Evolutionary conservation across 2,797 vertebrate species (phyloP).

Genomic region (Danio kyathit): DNA sequence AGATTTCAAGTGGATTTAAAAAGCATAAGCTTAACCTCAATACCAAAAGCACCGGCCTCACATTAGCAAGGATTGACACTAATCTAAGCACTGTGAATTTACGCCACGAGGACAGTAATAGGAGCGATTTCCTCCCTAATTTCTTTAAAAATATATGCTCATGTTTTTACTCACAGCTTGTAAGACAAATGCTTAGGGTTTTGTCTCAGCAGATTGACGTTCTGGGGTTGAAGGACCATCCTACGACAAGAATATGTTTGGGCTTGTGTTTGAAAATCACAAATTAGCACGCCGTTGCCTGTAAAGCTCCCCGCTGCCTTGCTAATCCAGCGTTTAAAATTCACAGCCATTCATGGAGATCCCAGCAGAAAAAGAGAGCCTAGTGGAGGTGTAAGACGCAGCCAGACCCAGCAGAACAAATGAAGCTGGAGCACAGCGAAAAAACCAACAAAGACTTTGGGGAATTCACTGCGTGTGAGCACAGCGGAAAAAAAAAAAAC

Average conservation of each 20-base stretch:
- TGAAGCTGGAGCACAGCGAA: conserved; percentile 39
- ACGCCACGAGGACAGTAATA: neutral
- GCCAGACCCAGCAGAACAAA: conserved; percentile 40
- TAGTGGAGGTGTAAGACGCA: conserved; percentile 22
- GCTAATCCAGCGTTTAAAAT: conserved; percentile 42
- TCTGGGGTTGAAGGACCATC: conserved; percentile 9
- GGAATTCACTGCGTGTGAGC: conserved; percentile 39
- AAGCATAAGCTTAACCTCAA: conserved; percentile 29
- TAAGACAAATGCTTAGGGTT: neutral
- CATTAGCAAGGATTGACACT: conserved; percentile 1
- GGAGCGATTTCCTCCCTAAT: neutral
- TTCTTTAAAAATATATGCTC: neutral
- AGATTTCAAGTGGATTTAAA: conserved; percentile 19
- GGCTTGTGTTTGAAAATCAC: conserved; percentile 22
- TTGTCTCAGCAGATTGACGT: neutral
- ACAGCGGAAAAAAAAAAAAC: neutral
- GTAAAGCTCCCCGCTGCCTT: conserved; percentile 24
- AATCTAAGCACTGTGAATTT: conserved; percentile 22
- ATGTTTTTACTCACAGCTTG: neutral
- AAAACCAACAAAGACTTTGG: conserved; percentile 39
- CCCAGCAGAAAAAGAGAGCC: conserved; percentile 40
- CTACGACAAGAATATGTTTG: conserved; percentile 3
- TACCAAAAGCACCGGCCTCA: neutral
- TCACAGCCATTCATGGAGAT: conserved; percentile 37
- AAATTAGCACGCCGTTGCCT: conserved; percentile 28